Base-by-base conservation (phyloP, 1,140 invertebrate genomes). In the Sinonovacula constricta region DNA sequence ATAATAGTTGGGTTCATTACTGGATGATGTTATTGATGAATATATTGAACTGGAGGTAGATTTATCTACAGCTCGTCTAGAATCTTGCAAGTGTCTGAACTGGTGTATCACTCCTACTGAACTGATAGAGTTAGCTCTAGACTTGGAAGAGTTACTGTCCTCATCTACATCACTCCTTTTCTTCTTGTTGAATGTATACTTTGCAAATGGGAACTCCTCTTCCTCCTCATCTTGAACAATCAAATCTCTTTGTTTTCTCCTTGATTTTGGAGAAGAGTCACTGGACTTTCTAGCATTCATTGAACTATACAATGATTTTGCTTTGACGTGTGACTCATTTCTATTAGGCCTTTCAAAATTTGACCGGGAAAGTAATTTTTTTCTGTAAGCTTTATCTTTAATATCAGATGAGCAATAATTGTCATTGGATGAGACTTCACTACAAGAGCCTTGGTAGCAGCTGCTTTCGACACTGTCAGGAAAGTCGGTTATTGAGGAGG, bases 111-210 rank as follows among this genome's bases (percentile, higher is more conserved):
- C 33, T 0, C 66, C 66, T 5, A 63, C 54, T 26, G 75, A 78
- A 28, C 33, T 60, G 0, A 78, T 69, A 10, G 75, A 78, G 28
- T 69, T 57, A 10, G 51, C 65, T 14, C 57, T 53, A 54, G 39
- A 66, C 24, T 14, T 57, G 30, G 49, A 54, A 10, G 63, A 69
- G 14, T 15, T 59, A 36, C 45, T 60, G 14, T 22, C 28, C 28
- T 26, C 33, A 10, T 62, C 54, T 4, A 53, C 56, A n/a, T 12
- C 28, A 31, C 22, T 68, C 53, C 5, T 22, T 10, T 45, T 75
- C 49, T 83, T 83, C 63, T 85, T 83, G 56, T 85, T 85, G 60
- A 85, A 85, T 33, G 78, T 82, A 62, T 83, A 77, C 57, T 81
- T 85, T 30, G 81, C 65, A 79, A 85, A 86, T 49, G 85, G 83